These are phyloP conservation scores for Psilopsiagon aurifrons DNA, from an alignment of 2,113 vertebrate species.

Conservation along the genomic window DNA sequence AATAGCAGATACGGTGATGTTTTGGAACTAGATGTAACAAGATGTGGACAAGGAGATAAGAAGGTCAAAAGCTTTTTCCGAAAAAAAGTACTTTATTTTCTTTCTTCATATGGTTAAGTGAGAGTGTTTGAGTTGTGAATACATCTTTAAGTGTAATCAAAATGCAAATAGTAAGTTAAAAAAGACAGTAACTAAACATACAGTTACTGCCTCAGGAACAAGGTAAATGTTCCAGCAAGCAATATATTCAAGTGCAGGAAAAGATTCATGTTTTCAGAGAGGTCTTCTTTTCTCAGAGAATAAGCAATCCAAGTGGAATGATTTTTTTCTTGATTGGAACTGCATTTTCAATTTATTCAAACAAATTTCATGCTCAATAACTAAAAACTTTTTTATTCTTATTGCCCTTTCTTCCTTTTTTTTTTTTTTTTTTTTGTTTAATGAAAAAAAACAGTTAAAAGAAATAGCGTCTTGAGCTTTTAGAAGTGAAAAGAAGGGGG, in stretches of 20 bases:
- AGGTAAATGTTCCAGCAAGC: neutral
- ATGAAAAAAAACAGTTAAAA: neutral
- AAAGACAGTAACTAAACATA: neutral
- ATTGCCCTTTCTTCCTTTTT: neutral
- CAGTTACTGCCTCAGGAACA: neutral
- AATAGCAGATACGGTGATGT: neutral
- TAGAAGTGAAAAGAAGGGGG: fast-evolving
- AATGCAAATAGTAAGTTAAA: neutral
- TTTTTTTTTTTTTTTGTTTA: neutral
- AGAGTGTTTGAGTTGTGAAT: neutral
- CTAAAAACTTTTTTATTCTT: neutral
- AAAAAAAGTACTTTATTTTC: neutral
- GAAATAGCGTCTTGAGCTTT: neutral
- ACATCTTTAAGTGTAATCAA: fast-evolving
- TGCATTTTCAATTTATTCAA: neutral
- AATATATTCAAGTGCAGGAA: neutral
- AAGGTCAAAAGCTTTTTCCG: neutral
- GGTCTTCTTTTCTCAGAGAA: neutral
- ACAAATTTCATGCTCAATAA: neutral
- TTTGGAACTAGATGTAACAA: neutral
- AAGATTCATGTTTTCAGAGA: fast-evolving
- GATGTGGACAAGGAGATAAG: neutral
- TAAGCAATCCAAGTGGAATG: fast-evolving
- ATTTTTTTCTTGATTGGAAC: neutral
- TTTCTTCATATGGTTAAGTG: neutral